Evolutionary conservation across 2,113 vertebrate species (phyloP).

Genomic region (Ellobius talpinus): DNA sequence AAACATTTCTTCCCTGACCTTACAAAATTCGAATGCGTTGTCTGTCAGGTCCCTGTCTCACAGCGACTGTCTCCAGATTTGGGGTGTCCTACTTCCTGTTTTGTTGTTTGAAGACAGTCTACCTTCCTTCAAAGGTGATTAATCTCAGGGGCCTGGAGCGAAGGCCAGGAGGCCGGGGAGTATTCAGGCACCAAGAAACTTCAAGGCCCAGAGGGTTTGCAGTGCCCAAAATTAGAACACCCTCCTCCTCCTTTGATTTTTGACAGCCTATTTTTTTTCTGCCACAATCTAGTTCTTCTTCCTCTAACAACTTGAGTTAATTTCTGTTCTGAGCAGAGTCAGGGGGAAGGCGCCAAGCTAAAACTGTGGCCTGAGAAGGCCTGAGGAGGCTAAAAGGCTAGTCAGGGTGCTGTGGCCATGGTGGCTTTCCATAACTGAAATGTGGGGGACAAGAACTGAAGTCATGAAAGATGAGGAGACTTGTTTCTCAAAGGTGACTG

Average conservation of each 20-base stretch:
- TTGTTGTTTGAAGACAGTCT: slow-evolving; percentile 73
- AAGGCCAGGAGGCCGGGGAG: slow-evolving; percentile 77
- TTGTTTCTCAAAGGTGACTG: not conserved
- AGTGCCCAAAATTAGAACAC: slow-evolving; percentile 80
- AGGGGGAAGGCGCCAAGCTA: not conserved
- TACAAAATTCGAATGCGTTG: slow-evolving; percentile 74
- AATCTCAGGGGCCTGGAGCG: slow-evolving; percentile 79
- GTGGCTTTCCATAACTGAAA: not conserved
- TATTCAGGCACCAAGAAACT: slow-evolving; percentile 79
- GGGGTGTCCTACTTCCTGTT: slow-evolving; percentile 81
- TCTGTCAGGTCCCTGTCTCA: slow-evolving; percentile 68
- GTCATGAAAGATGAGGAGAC: not conserved
- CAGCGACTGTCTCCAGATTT: slow-evolving; percentile 75
- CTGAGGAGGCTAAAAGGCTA: not conserved
- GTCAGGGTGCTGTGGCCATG: not conserved
- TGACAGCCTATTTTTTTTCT: slow-evolving; percentile 80
- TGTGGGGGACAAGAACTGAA: not conserved
- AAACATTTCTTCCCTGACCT: slow-evolving; percentile 79
- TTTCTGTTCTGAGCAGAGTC: slow-evolving; percentile 65
- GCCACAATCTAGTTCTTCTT: slow-evolving; percentile 72
- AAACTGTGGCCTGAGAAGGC: not conserved
- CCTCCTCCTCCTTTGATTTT: slow-evolving; percentile 75
- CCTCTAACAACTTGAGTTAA: slow-evolving; percentile 73
- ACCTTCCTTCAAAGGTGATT: slow-evolving; percentile 79
- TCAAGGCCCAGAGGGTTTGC: slow-evolving; percentile 79